Evolutionary conservation across 2,113 vertebrate species (phyloP).

Genomic region (Eonycteris spelaea): DNA sequence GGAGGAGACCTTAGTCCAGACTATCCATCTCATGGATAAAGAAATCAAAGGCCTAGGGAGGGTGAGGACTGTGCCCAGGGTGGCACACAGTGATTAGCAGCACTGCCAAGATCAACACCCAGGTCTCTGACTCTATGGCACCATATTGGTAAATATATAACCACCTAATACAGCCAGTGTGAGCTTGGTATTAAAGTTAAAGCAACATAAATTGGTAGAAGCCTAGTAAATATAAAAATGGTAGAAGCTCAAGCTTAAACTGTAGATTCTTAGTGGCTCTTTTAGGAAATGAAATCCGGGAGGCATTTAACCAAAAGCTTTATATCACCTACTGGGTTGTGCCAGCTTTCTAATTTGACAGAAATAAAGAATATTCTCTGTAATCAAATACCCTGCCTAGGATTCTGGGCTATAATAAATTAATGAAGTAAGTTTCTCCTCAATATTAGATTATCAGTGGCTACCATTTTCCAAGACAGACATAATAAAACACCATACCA

Average conservation of each 20-base stretch:
- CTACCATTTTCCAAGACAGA: slow-evolving; percentile 60
- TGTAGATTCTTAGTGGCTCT: not conserved
- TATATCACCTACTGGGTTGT: not conserved
- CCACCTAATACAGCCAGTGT: not conserved
- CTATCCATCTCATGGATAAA: not conserved
- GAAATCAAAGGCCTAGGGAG: too few relatives aligned
- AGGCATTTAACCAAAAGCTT: slow-evolving; percentile 38
- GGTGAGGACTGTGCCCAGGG: not conserved
- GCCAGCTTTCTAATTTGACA: slow-evolving; percentile 69
- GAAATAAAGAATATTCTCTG: slow-evolving; percentile 48
- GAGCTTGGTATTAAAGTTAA: not conserved
- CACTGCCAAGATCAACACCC: not conserved
- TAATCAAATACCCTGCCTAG: slow-evolving; percentile 51
- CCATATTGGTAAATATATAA: not conserved
- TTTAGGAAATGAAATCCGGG: not conserved
- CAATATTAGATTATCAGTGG: slow-evolving; percentile 66
- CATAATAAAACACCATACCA: slow-evolving; percentile 51
- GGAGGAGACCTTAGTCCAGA: not conserved
- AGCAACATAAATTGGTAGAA: not conserved
- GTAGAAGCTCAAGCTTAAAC: not conserved
- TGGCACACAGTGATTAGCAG: not conserved
- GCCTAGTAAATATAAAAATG: not conserved
- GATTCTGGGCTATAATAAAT: slow-evolving; percentile 52
- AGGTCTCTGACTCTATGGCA: not conserved
- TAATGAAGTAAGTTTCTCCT: slow-evolving; percentile 48